phyloP scores from a whole-genome alignment of 1,140 invertebrate species.

The Heliconius nattereri region DNA sequence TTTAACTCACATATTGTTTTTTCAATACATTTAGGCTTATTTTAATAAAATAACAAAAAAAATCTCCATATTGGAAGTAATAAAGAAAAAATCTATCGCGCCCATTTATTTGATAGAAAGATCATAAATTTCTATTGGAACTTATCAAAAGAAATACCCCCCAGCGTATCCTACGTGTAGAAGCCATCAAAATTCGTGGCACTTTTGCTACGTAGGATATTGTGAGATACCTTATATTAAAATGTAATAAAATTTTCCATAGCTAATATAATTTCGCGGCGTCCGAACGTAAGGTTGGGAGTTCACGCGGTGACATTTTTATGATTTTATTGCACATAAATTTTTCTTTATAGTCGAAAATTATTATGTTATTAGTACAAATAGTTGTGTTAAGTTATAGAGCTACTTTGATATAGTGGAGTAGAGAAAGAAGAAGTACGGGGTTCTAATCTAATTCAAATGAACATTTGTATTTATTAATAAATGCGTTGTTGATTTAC shows the following conservation, averaged over 20 bases:
- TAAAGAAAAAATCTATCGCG: conserved; percentile 43
- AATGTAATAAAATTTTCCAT: conserved; percentile 74
- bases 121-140: conserved; percentile 57
- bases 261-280: conserved; percentile 70
- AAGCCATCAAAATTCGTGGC: conserved; percentile 66
- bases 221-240: conserved; percentile 76
- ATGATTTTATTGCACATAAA: conserved; percentile 35
- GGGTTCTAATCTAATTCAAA: too few relatives aligned
- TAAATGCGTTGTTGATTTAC: too few relatives aligned
- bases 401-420: too few relatives aligned
- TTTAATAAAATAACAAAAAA: conserved; percentile 24
- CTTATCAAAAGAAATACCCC: conserved; percentile 58
- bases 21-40: too few relatives aligned
- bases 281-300: conserved; percentile 48
- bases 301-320: conserved; percentile 40
- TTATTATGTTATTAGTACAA: conserved; percentile 28
- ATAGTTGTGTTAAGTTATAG: neutral
- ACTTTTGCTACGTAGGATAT: conserved; percentile 62
- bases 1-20: too few relatives aligned
- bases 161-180: conserved; percentile 41
- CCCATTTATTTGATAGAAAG: conserved; percentile 46
- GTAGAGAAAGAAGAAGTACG: too few relatives aligned
- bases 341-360: conserved; percentile 29
- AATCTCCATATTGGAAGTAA: conserved; percentile 41
- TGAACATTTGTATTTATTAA: too few relatives aligned